Conservation (phyloP, 2,113 vertebrate species). For the Phalacrocorax pelagicus region DNA sequence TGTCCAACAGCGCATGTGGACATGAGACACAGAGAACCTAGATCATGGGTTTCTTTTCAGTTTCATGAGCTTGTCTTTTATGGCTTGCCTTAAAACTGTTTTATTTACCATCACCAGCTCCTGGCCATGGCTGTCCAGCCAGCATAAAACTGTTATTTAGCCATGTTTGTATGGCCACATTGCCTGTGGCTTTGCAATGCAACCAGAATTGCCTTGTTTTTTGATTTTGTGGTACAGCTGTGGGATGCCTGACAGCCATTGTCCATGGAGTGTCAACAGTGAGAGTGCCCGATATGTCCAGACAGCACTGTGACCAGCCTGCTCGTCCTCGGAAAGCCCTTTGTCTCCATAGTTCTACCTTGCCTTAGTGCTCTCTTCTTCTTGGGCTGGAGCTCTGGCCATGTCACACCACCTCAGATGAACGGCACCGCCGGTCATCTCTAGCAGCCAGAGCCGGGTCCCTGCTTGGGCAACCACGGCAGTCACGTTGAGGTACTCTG, state of each 20-base stretch:
- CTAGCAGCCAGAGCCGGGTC: too few relatives aligned
- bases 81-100: neutral
- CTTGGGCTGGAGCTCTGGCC: neutral
- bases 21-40: neutral
- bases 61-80: neutral
- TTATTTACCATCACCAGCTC: neutral
- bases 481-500: neutral
- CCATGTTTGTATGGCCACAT: neutral
- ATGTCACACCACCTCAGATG: neutral
- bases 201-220: neutral
- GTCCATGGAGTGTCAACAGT: neutral
- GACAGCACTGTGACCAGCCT: too few relatives aligned
- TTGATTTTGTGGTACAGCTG: neutral
- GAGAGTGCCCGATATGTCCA: too few relatives aligned
- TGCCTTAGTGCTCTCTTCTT: neutral
- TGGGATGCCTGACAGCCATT: neutral
- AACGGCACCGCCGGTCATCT: neutral
- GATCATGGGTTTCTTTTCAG: neutral
- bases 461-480: neutral
- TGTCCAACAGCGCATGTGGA: neutral
- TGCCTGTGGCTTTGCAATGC: neutral
- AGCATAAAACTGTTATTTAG: neutral
- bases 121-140: neutral
- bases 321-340: neutral
- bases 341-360: neutral